These are phyloP conservation scores for Labroides dimidiatus DNA, from an alignment of 2,797 vertebrate genomes.

Conservation along the genomic window DNA sequence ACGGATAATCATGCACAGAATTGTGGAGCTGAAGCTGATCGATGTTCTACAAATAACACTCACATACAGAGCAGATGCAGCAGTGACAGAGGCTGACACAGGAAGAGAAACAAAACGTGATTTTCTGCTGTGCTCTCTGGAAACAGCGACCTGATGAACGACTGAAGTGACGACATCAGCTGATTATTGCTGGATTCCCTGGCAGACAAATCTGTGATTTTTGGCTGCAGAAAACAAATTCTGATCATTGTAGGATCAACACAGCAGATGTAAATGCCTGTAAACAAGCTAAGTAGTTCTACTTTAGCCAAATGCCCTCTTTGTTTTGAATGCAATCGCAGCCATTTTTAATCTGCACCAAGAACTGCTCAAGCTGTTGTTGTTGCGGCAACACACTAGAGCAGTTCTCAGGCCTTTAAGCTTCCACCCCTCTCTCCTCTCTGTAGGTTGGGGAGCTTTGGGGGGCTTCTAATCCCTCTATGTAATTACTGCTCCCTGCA, in stretches of 20 bases:
- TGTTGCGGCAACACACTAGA: conserved; percentile 66
- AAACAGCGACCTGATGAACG: conserved; percentile 44
- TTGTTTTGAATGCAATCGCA: conserved; percentile 58
- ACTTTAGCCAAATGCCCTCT: conserved; percentile 57
- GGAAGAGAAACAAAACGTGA: conserved; percentile 14
- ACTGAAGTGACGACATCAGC: conserved; percentile 47
- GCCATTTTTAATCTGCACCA: conserved; percentile 70
- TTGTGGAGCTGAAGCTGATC: conserved; percentile 54
- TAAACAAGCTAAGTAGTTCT: conserved; percentile 63
- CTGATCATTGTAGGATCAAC: conserved; percentile 47
- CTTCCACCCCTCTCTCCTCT: conserved; percentile 69
- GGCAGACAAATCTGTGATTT: conserved; percentile 39
- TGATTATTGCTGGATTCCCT: conserved; percentile 27
- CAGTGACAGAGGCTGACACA: conserved; percentile 20
- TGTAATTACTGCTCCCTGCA: conserved; percentile 90
- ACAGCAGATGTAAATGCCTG: conserved; percentile 64
- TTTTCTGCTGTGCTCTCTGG: conserved; percentile 24
- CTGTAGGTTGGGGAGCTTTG: conserved; percentile 62
- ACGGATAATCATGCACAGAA: conserved; percentile 55
- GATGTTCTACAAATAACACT: conserved; percentile 29
- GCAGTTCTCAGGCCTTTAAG: conserved; percentile 70
- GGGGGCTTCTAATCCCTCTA: conserved; percentile 85
- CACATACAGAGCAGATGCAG: conserved; percentile 41
- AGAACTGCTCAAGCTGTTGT: conserved; percentile 75
- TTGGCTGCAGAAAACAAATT: conserved; percentile 44